Evolutionary conservation across 2,113 vertebrate species (phyloP).

Genomic region (Xenus cinereus): DNA sequence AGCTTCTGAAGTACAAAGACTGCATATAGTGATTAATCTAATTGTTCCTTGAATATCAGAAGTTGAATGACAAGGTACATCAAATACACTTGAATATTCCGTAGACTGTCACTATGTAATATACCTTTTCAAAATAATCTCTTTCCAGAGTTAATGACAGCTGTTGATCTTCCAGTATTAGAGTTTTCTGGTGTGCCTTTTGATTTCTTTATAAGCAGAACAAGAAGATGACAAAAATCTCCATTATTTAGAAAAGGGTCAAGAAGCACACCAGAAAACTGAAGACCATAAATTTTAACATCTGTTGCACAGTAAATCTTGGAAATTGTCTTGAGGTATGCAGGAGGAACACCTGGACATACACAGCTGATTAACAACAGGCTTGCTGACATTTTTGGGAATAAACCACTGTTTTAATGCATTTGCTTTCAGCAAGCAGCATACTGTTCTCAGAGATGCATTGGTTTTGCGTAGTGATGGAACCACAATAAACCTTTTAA

Average conservation of each 20-base stretch:
- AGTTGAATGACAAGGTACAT: neutral
- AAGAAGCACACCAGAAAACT: neutral
- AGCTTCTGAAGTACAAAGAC: neutral
- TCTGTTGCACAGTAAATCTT: neutral
- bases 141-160: neutral
- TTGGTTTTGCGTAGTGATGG: neutral
- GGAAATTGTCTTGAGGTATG: neutral
- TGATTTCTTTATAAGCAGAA: neutral
- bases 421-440: neutral
- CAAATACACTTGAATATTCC: neutral
- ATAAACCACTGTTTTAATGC: neutral
- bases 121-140: neutral
- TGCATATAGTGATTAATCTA: neutral
- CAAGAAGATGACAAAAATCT: neutral
- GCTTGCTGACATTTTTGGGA: neutral
- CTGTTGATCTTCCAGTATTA: neutral
- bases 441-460: neutral
- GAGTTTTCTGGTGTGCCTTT: neutral
- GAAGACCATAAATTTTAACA: neutral
- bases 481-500: neutral
- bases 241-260: neutral
- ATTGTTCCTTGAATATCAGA: neutral
- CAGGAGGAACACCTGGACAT: neutral
- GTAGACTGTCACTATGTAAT: neutral
- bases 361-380: neutral